Percentiles rank a stretch among this genome's conserved stretches.
Evolutionary conservation across 2,113 vertebrate genomes (phyloP).

Genomic region (Chlamydotis undulata): DNA sequence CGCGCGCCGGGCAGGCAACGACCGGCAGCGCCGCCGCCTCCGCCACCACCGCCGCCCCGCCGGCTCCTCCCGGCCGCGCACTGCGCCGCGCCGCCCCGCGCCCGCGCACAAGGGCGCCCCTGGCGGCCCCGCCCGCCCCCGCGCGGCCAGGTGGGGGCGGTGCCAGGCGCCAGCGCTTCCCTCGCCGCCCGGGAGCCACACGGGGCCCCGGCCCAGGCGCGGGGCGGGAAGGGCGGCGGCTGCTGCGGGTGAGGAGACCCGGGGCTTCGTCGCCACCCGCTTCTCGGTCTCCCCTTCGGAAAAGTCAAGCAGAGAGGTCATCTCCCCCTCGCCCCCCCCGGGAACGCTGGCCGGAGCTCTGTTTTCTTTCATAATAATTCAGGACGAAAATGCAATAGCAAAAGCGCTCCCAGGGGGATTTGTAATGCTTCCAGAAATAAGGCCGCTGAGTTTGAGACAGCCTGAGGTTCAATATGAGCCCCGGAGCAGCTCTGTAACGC

Average conservation of each 20-base stretch:
- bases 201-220: no score
- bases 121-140: neutral
- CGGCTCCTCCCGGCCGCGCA: neutral
- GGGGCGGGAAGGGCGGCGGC: no score
- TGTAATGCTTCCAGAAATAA: conserved; percentile 8
- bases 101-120: neutral
- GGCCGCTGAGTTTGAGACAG: rapidly evolving
- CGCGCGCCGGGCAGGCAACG: neutral
- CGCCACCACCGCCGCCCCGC: no score
- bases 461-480: neutral
- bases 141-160: no score
- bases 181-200: no score
- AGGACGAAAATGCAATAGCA: neutral
- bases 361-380: conserved; percentile 40
- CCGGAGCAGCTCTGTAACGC: neutral
- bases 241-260: neutral
- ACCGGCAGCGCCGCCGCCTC: neutral
- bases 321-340: neutral
- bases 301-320: neutral
- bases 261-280: neutral
- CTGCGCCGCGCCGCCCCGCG: neutral
- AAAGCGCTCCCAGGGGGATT: neutral
- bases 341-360: conserved; percentile 12
- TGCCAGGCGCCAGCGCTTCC: no score
- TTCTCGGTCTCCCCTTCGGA: neutral